Base-by-base conservation (phyloP, 2,888 invertebrate species). In the Pristionchus arcanus region DNA sequence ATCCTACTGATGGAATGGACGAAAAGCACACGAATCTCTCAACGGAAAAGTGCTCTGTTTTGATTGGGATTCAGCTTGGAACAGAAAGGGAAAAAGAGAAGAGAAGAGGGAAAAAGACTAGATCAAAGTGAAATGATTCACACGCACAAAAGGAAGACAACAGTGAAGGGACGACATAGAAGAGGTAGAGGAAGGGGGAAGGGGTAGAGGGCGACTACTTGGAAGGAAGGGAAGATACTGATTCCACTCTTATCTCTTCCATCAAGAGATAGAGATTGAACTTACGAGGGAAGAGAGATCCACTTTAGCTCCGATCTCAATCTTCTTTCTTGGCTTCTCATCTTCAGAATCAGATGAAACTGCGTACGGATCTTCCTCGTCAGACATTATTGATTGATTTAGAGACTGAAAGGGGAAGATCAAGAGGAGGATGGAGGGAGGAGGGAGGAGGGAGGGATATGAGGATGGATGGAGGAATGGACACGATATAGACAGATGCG, bases 311-410 rank as follows among this genome's bases (percentile, higher is more conserved):
- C 94, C 95, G 89, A 95, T 94, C 88, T 94, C 93, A 89, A 95
- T 94, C 85, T 94, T 94, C 74, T 92, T 92, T 81, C 92, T 92
- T 63, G 91, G 90, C n/a, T 91, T 91, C 19, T 95, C 95, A 87
- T 94, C 94, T 55, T 94, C 94, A 25, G 94, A 94, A 91, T 94
- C 94, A 63, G 93, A 94, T 16, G 93, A 93, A 42, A 95, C 92
- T 68, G 94, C 95, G 90, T 95, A 95, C 28, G 95, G 95, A 92
- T 95, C 95, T 89, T 95, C 94, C 68, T 92, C 93, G 90, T 94
- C 94, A 86, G 94, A 91, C 94, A 94, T 94, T 87, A 83, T 83
- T 53, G 77, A 53, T 83, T 28, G 83, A 83, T 55, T 53, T 71
- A 31, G n/a, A 34, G 71, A 71, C 53, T 49, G 71, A 31, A 55